Percentiles rank a stretch among this genome's conserved stretches.
Evolutionary conservation across 1,140 invertebrate species (phyloP).

Genomic region (Drosophila sucinea): DNA sequence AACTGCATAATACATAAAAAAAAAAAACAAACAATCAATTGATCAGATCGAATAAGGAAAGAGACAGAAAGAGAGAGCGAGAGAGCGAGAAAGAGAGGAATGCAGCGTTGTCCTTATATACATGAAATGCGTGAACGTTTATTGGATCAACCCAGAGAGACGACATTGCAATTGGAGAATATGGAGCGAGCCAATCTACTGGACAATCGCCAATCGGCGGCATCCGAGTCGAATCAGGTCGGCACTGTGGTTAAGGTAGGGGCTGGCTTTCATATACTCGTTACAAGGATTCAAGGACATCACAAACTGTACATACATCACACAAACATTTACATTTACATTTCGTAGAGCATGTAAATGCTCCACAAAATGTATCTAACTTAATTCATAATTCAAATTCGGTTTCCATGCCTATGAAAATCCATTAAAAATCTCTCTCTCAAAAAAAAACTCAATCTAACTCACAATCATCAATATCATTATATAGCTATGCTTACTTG

Average conservation of each 20-base stretch:
- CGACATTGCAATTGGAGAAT: slow-evolving; percentile 84
- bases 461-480: too few species aligned
- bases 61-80: slow-evolving; percentile 38
- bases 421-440: too few species aligned
- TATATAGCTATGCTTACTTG: neutral
- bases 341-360: too few species aligned
- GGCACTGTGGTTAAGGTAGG: slow-evolving; percentile 93
- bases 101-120: slow-evolving; percentile 95
- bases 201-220: slow-evolving; percentile 86
- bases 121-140: slow-evolving; percentile 95
- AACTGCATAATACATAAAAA: slow-evolving; percentile 2
- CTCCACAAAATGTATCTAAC: too few species aligned
- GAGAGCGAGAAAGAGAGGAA: slow-evolving; percentile 82
- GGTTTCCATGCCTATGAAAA: too few species aligned
- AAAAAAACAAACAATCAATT: slow-evolving; percentile 10
- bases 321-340: too few species aligned
- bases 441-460: too few species aligned
- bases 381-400: too few species aligned
- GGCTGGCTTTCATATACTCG: slow-evolving; percentile 74
- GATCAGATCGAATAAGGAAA: slow-evolving; percentile 35
- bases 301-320: neutral
- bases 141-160: slow-evolving; percentile 86
- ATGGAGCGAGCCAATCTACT: slow-evolving; percentile 84
- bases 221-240: slow-evolving; percentile 87
- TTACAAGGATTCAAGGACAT: slow-evolving; percentile 60